These are phyloP conservation scores for Phasianus colchicus DNA, from an alignment of 2,113 vertebrate species.

Conservation along the genomic window DNA sequence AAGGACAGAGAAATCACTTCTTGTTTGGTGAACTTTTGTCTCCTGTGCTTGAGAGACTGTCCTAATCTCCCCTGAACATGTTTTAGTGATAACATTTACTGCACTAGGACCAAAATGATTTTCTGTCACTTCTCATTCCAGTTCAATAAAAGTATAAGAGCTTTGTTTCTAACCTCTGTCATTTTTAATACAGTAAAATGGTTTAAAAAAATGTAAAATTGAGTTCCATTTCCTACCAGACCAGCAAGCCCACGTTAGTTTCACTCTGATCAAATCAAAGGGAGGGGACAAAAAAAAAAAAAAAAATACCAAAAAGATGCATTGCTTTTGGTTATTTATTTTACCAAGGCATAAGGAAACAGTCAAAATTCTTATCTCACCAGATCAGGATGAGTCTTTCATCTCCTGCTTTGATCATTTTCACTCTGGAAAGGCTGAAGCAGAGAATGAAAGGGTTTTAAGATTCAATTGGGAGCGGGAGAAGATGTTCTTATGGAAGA, in stretches of 20 bases:
- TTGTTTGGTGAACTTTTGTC: constrained; percentile 72
- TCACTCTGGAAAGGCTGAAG: constrained; percentile 58
- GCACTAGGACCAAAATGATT: constrained; percentile 81
- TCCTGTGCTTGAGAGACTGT: constrained; percentile 71
- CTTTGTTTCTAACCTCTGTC: constrained; percentile 85
- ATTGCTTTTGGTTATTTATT: not conserved
- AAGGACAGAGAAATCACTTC: constrained; percentile 63
- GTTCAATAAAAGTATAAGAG: constrained; percentile 76
- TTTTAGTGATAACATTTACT: constrained; percentile 80
- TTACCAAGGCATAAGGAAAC: not conserved
- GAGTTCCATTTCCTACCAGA: constrained; percentile 77
- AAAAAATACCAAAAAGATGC: constrained; percentile 61
- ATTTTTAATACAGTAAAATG: constrained; percentile 83
- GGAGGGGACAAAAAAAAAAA: not conserved
- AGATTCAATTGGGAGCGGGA: not conserved
- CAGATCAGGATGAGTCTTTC: constrained; percentile 51
- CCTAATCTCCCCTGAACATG: constrained; percentile 77
- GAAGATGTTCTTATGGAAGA: not conserved
- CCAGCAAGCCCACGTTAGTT: constrained; percentile 71
- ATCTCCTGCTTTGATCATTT: constrained; percentile 67
- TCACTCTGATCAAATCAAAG: constrained; percentile 74
- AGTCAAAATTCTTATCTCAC: constrained; percentile 64
- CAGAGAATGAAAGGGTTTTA: constrained; percentile 45
- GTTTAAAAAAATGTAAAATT: constrained; percentile 78
- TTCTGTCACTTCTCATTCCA: constrained; percentile 83